Base-by-base conservation (phyloP, 2,888 invertebrate species). In the Macrophya alboannulata region DNA sequence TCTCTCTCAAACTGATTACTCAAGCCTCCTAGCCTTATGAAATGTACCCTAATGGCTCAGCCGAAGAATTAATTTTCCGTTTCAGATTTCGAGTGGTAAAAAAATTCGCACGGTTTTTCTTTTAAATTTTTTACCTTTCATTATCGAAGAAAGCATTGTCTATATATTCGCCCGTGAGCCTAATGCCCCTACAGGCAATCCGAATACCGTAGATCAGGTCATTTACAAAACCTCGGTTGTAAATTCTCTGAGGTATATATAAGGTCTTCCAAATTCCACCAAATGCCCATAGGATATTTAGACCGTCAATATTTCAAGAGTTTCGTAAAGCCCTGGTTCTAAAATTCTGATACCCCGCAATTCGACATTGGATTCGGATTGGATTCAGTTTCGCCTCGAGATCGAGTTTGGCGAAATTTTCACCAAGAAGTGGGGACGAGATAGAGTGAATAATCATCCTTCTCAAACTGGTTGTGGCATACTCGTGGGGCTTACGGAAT, bases 361-460 rank as follows among this genome's bases (percentile, higher is more conserved):
- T 77, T 37, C 37, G 10, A 21, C 31, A 31, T 31, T 74, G 21
- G 43, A 74, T 48, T 74, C 45, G 25, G 31, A 45, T 43, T 74
- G 37, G 55, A 77, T 77, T 77, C 77, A 31, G 48, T 55, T 77
- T 55, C n/a, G 31, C 59, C n/a, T 21, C n/a, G 25, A 40, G 43
- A 79, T 79, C 21, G 48, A 21, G 81, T 59, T 43, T 81, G 15
- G 81, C 21, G 6, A 8, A 81, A 81, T 81, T 55, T 71, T 81
- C 40, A 12, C 40, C n/a, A 43, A 81, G 62, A 62, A 40, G 40
- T 43, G 15, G 43, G 43, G 21, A 40, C 21, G 81, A 51, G 62
- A 81, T 81, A 48, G 25, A 74, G 81, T 81, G 62, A 81, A 81
- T 62, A 62, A 40, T 81, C 62, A 21, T 62, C 81, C 40, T 43